These are phyloP conservation scores for Cephalopterus ornatus DNA, from an alignment of 2,113 vertebrate species.

Conservation along the genomic window DNA sequence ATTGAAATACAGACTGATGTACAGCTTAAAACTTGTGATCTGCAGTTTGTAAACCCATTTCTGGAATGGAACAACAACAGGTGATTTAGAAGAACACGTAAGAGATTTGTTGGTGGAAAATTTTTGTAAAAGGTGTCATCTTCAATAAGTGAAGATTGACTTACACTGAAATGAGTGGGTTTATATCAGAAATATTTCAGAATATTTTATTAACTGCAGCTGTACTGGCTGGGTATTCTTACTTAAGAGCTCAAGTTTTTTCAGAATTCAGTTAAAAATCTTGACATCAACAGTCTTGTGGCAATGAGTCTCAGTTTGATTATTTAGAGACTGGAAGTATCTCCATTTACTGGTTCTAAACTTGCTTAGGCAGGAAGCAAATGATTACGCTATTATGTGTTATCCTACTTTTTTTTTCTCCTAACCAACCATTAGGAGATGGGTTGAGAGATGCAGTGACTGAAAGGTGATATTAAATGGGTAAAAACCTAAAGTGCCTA, in stretches of 20 bases:
- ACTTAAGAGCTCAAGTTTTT: neutral
- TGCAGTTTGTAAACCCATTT: neutral
- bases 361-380: neutral
- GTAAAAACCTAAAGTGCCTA: neutral
- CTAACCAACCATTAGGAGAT: neutral
- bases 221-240: neutral
- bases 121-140: neutral
- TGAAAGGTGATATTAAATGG: neutral
- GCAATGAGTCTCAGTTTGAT: neutral
- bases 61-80: neutral
- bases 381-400: neutral
- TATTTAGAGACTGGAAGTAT: neutral
- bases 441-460: rapidly evolving
- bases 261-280: neutral
- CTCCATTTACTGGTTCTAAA: neutral
- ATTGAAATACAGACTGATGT: neutral
- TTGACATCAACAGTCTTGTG: neutral
- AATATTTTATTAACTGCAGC: neutral
- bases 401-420: neutral
- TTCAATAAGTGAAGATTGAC: neutral
- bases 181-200: neutral
- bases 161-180: neutral
- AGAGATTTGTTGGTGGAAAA: neutral
- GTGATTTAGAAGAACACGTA: neutral
- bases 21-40: neutral